These are phyloP conservation scores for Motacilla tschutschensis DNA, from an alignment of 2,113 vertebrate species.

Conservation along the genomic window DNA sequence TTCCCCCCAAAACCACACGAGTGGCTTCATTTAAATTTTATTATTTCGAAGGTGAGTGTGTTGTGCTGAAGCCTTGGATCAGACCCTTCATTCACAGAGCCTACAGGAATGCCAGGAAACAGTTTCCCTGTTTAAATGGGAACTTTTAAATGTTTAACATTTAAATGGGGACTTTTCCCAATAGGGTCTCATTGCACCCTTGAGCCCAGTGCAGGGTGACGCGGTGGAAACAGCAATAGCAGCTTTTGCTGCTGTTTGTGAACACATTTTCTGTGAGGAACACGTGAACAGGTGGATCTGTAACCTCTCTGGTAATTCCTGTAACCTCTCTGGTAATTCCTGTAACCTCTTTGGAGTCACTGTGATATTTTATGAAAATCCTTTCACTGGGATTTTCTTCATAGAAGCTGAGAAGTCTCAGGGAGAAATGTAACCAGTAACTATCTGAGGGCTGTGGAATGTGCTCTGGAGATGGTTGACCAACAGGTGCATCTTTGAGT, in stretches of 20 bases:
- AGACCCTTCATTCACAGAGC: neutral
- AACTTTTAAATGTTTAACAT: no score
- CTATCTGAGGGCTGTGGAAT: no score
- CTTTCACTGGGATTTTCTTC: no score
- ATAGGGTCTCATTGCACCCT: neutral
- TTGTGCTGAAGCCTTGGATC: neutral
- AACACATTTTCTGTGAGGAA: neutral
- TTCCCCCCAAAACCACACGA: neutral
- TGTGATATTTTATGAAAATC: no score
- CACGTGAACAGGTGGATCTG: rapidly evolving
- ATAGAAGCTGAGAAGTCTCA: no score
- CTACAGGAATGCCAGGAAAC: neutral
- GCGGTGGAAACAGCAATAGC: rapidly evolving
- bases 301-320: neutral
- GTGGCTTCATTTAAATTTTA: neutral
- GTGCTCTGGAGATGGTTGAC: no score
- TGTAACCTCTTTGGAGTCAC: no score
- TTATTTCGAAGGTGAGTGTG: neutral
- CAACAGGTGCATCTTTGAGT: no score
- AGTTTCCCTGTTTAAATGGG: neutral
- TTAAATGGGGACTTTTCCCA: neutral
- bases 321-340: neutral
- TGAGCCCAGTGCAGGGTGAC: rapidly evolving
- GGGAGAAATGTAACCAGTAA: no score
- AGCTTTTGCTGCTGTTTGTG: neutral